These are phyloP conservation scores for Forbesichthys agassizii DNA, from an alignment of 2,113 vertebrate species.

Conservation along the genomic window DNA sequence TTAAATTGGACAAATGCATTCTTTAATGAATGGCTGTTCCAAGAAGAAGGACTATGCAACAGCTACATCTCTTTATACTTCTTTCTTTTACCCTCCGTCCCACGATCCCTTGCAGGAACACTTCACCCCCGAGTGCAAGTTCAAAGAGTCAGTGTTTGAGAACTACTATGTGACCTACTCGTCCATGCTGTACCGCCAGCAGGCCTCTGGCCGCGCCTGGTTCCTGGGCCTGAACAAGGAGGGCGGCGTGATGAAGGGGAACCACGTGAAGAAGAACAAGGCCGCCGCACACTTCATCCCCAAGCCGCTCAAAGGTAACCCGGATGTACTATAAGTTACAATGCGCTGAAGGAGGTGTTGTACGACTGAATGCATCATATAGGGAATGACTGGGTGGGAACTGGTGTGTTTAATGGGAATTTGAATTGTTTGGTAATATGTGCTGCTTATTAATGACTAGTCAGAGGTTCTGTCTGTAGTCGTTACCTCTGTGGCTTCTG, in stretches of 20 bases:
- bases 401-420: no score
- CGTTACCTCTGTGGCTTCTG: slow-evolving; percentile 1
- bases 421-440: neutral
- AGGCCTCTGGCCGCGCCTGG: slow-evolving; percentile 95
- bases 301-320: slow-evolving; percentile 96
- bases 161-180: slow-evolving; percentile 99
- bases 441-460: neutral
- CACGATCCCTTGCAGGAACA: slow-evolving; percentile 82
- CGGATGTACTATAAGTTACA: no score
- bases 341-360: no score
- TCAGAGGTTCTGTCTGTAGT: neutral
- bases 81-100: slow-evolving; percentile 2
- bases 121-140: slow-evolving; percentile 98
- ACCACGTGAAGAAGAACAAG: slow-evolving; percentile 98
- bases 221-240: slow-evolving; percentile 98
- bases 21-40: neutral
- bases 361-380: no score
- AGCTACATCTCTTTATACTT: neutral
- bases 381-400: no score
- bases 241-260: slow-evolving; percentile 98
- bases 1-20: neutral
- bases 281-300: slow-evolving; percentile 97
- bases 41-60: no score
- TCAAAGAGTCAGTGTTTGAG: slow-evolving; percentile 99
- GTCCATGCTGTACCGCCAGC: slow-evolving; percentile 97